Evolutionary conservation across 2,888 invertebrate genomes (phyloP).

Genomic region (Ochlodes sylvanus): DNA sequence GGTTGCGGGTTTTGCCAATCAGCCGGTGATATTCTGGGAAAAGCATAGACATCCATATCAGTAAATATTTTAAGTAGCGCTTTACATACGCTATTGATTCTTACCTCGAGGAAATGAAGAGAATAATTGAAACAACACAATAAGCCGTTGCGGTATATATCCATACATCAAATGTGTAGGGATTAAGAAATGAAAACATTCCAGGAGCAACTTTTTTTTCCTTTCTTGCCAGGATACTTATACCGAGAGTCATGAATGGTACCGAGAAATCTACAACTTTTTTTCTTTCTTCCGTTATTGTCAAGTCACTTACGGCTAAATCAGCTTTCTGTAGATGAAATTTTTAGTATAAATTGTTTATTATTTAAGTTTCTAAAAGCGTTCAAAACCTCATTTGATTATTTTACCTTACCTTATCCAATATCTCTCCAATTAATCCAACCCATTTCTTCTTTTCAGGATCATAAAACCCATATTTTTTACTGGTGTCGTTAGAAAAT

Average conservation of each 20-base stretch:
- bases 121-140: slow-evolving; percentile 91
- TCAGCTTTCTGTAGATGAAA: slow-evolving; percentile 65
- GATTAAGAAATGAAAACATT: slow-evolving; percentile 94
- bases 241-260: slow-evolving; percentile 98
- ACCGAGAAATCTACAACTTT: slow-evolving; percentile 96
- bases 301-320: slow-evolving; percentile 87
- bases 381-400: neutral
- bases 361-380: neutral
- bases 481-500: slow-evolving; percentile 58
- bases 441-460: slow-evolving; percentile 67
- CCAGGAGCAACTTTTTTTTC: slow-evolving; percentile 90
- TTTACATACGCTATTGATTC: neutral
- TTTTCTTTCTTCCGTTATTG: slow-evolving; percentile 96
- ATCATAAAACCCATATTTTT: slow-evolving; percentile 60
- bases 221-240: slow-evolving; percentile 94
- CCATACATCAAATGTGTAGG: slow-evolving; percentile 94
- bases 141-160: slow-evolving; percentile 94
- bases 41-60: slow-evolving; percentile 7
- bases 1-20: slow-evolving; percentile 98
- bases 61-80: neutral
- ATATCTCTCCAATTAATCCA: slow-evolving; percentile 69
- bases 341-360: neutral
- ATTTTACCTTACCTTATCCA: slow-evolving; percentile 62
- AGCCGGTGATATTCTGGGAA: slow-evolving; percentile 91
- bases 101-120: slow-evolving; percentile 92